Evolutionary conservation across 2,888 invertebrate species (phyloP).

Genomic region (Luffia ferchaultella): DNA sequence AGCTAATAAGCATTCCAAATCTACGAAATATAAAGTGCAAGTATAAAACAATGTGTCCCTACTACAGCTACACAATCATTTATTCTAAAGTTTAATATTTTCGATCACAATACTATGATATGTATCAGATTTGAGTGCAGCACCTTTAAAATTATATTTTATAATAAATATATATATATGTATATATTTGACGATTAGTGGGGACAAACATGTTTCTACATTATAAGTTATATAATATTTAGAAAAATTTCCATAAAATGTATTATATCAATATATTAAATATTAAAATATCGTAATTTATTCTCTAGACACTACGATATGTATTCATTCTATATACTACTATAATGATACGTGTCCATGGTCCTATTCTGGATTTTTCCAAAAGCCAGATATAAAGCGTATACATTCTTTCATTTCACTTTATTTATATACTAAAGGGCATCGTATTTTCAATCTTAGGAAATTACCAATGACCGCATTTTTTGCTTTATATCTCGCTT

Average conservation of each 20-base stretch:
- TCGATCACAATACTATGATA: conserved; percentile 60
- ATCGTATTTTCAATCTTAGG: conserved; percentile 16
- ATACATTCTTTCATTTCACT: conserved; percentile 47
- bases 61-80: conserved; percentile 34
- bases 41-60: conserved; percentile 29
- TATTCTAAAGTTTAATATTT: conserved; percentile 24
- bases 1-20: too few relatives aligned
- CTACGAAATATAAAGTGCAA: conserved; percentile 21
- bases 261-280: conserved; percentile 55
- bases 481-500: conserved; percentile 61
- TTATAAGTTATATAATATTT: conserved; percentile 10
- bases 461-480: conserved; percentile 27
- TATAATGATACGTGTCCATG: conserved; percentile 51
- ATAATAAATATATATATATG: conserved; percentile 25
- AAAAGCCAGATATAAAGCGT: conserved; percentile 65
- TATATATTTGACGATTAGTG: not conserved
- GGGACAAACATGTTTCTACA: not conserved
- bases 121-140: conserved; percentile 47
- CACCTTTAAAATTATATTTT: conserved; percentile 43
- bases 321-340: conserved; percentile 30
- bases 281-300: conserved; percentile 58
- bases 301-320: conserved; percentile 47
- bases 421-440: not conserved
- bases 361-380: conserved; percentile 59
- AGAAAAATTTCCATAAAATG: conserved; percentile 48